Evolutionary conservation across 2,113 vertebrate genomes (phyloP).

Genomic region (Hemicordylus capensis): DNA sequence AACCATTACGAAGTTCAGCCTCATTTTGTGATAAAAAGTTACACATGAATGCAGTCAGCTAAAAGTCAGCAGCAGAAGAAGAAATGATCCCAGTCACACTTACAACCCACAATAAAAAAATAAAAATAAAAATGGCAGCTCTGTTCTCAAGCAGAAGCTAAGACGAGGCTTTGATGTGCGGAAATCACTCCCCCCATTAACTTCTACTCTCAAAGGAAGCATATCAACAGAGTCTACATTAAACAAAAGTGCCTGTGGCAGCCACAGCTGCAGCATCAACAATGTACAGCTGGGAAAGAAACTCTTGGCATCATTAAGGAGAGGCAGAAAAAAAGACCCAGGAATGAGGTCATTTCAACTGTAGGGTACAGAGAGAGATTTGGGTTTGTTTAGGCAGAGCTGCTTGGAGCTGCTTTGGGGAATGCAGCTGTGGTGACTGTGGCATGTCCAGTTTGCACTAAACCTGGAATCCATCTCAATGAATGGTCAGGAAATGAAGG

Average conservation of each 20-base stretch:
- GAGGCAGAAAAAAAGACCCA: constrained; percentile 17
- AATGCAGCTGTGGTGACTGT: not conserved
- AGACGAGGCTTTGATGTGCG: not conserved
- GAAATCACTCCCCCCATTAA: constrained; percentile 27
- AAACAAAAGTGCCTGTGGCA: constrained; percentile 28
- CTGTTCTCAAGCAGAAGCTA: constrained; percentile 15
- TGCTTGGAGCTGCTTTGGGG: not conserved
- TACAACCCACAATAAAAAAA: not conserved
- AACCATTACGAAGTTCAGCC: not conserved
- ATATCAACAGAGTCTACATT: constrained; percentile 24
- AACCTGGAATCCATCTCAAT: not conserved
- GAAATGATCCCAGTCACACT: not conserved
- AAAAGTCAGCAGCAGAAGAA: not conserved
- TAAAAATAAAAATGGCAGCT: not conserved
- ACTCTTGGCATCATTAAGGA: constrained; percentile 33
- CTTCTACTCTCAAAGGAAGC: constrained; percentile 27
- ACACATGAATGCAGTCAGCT: not conserved
- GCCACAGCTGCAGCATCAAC: constrained; percentile 36
- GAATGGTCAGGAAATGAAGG: not conserved
- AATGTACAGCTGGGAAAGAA: constrained; percentile 41
- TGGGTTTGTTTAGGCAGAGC: not conserved
- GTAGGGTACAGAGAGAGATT: not conserved
- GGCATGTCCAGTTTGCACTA: not conserved
- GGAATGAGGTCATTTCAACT: not conserved
- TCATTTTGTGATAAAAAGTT: not conserved